Conservation (phyloP, 2,888 invertebrate species). For the Meteorus colon region DNA sequence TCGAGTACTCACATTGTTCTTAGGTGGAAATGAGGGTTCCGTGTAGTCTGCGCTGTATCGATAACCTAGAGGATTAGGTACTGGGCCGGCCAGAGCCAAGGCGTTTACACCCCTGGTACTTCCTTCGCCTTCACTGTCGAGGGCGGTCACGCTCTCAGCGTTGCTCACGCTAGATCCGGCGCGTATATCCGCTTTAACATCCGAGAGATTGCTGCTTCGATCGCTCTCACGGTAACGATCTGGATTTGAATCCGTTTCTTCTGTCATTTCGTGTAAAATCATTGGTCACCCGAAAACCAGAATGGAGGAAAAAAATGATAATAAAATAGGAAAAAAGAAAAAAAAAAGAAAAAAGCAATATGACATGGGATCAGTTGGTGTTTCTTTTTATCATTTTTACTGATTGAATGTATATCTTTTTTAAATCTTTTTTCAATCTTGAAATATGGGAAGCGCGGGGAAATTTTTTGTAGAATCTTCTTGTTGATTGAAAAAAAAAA, state of each 20-base stretch:
- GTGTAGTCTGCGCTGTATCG: conserved; percentile 86
- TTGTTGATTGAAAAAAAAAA: too few species aligned
- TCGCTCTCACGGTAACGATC: conserved; percentile 82
- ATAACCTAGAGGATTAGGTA: conserved; percentile 82
- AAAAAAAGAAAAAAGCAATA: too few species aligned
- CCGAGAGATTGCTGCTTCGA: conserved; percentile 93
- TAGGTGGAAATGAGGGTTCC: conserved; percentile 86
- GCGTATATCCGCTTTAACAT: conserved; percentile 90
- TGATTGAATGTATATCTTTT: not conserved
- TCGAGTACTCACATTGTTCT: conserved; percentile 77
- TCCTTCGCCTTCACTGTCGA: conserved; percentile 75
- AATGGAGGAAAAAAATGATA: not conserved
- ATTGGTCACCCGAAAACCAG: not conserved
- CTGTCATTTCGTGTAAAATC: conserved; percentile 56
- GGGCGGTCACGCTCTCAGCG: conserved; percentile 78
- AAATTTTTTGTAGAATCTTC: not conserved
- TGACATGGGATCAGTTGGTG: not conserved
- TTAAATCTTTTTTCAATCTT: too few species aligned
- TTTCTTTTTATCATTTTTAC: not conserved
- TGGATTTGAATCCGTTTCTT: conserved; percentile 72
- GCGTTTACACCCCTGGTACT: conserved; percentile 76
- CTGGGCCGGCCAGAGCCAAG: conserved; percentile 83
- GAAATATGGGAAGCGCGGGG: not conserved
- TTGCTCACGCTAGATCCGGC: conserved; percentile 88
- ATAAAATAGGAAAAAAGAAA: not conserved